Conservation (phyloP, 2,888 invertebrate genomes). For the Cecidostiba fungosa region DNA sequence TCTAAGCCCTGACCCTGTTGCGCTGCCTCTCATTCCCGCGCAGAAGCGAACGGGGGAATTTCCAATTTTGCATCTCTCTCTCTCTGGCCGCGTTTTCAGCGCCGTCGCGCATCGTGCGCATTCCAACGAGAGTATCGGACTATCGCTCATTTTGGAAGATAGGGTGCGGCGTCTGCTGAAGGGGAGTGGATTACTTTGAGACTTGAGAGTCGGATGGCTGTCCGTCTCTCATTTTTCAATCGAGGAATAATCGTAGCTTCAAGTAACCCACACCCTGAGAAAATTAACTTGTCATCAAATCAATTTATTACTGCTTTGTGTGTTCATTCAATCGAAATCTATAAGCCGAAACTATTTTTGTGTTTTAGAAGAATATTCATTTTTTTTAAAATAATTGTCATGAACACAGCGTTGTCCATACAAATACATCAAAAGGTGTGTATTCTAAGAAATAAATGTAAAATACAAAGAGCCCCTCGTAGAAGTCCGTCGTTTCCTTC, state of each 20-base stretch:
- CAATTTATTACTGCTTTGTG: not conserved
- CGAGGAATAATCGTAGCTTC: not conserved
- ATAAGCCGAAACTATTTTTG: too few species aligned
- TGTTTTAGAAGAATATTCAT: too few species aligned
- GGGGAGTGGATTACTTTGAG: not conserved
- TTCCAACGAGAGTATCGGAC: not conserved
- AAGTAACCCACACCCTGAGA: not conserved
- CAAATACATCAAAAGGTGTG: too few species aligned
- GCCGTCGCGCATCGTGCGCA: not conserved
- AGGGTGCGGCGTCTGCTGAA: not conserved
- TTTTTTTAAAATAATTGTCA: too few species aligned
- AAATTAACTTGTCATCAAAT: not conserved
- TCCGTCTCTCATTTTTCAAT: not conserved
- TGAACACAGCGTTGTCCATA: too few species aligned
- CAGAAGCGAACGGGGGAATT: constrained; percentile 24
- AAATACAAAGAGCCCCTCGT: too few species aligned
- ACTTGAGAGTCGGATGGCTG: not conserved
- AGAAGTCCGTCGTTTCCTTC: too few species aligned
- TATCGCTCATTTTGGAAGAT: not conserved
- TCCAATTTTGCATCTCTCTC: constrained; percentile 58
- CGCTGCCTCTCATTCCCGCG: not conserved
- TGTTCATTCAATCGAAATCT: too few species aligned
- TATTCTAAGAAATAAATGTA: too few species aligned
- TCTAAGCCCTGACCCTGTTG: constrained; percentile 18
- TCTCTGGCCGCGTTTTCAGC: not conserved